phyloP scores from a whole-genome alignment of 2,888 invertebrate species.

The Dasypolia templi region DNA sequence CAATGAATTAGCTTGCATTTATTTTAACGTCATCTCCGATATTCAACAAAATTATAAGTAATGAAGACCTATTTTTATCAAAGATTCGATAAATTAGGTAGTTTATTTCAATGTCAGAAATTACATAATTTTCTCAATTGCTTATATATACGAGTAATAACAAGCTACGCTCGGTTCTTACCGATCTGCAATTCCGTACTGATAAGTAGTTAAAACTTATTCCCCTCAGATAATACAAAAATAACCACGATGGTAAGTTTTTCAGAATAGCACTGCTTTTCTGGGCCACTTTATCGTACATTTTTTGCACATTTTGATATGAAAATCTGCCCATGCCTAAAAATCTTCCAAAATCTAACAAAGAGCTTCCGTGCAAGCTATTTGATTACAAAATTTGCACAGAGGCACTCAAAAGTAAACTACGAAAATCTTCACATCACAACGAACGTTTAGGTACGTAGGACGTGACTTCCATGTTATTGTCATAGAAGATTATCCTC shows the following conservation, averaged over 20 bases:
- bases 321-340: neutral
- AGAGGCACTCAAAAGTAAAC: neutral
- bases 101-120: constrained; percentile 24
- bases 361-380: neutral
- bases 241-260: neutral
- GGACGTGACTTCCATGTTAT: constrained; percentile 8
- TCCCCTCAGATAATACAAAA: neutral
- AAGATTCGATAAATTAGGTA: constrained; percentile 11
- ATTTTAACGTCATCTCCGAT: neutral
- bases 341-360: neutral
- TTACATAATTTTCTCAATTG: constrained; percentile 2
- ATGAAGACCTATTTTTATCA: constrained; percentile 6
- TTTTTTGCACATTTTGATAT: neutral
- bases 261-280: too few species aligned
- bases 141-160: neutral
- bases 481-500: constrained; percentile 48
- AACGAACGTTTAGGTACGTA: neutral
- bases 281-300: too few species aligned
- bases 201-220: neutral
- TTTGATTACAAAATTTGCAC: neutral
- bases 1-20: constrained; percentile 7
- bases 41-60: constrained; percentile 11
- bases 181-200: too few species aligned
- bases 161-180: too few species aligned
- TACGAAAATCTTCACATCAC: neutral